These are phyloP conservation scores for Phortica magna DNA, from an alignment of 2,888 invertebrate genomes.

Conservation along the genomic window DNA sequence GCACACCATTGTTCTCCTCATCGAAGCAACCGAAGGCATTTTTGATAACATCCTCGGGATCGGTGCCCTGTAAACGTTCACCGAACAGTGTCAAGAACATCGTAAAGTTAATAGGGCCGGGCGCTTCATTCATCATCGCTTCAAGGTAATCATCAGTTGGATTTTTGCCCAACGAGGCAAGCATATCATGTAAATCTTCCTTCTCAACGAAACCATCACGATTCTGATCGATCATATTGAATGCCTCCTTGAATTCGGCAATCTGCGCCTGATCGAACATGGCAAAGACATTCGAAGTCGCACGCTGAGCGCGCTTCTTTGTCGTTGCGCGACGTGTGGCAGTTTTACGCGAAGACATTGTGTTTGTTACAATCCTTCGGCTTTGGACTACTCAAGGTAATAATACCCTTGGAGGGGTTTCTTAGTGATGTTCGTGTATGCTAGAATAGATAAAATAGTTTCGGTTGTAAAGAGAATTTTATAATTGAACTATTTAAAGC, in stretches of 20 bases:
- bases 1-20: constrained; percentile 94
- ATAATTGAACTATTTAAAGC: too few relatives aligned
- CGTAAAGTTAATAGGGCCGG: constrained; percentile 99
- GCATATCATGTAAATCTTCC: constrained; percentile 99
- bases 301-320: constrained; percentile 98
- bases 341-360: constrained; percentile 97
- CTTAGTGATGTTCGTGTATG: background rate
- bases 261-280: constrained; percentile 99
- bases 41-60: constrained; percentile 99
- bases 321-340: constrained; percentile 96
- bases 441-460: background rate
- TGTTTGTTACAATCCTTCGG: constrained; percentile 51
- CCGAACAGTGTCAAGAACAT: constrained; percentile 99
- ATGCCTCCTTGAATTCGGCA: constrained; percentile 99
- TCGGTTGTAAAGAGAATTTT: too few relatives aligned
- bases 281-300: constrained; percentile 99
- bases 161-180: constrained; percentile 97
- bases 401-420: background rate
- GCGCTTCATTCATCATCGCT: constrained; percentile 99
- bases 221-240: constrained; percentile 99
- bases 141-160: constrained; percentile 97
- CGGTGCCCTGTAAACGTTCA: constrained; percentile 98
- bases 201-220: constrained; percentile 99
- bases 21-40: constrained; percentile 99
- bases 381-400: background rate